Evolutionary conservation across 1,140 invertebrate genomes (phyloP).

Genomic region (Paramacrobiotus metropolitanus): DNA sequence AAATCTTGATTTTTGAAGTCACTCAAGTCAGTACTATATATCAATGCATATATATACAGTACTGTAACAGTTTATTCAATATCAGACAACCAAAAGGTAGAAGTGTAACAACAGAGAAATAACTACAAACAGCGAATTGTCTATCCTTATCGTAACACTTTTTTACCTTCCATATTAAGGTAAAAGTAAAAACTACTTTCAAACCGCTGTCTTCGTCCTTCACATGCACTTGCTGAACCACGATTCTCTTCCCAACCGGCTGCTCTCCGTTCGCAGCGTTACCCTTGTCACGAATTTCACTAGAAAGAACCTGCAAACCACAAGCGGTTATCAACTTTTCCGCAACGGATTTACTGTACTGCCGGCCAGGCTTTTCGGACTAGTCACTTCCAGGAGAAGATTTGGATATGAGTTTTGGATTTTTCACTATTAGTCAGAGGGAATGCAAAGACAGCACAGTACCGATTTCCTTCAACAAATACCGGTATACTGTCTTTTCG

Average conservation of each 20-base stretch:
- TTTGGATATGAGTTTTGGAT: slow-evolving; percentile 39
- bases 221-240: slow-evolving; percentile 41
- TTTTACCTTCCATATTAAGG: slow-evolving; percentile 25
- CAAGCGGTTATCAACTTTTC: no score
- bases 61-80: no score
- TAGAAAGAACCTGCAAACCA: no score
- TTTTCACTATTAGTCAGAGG: slow-evolving; percentile 55
- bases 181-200: slow-evolving; percentile 51
- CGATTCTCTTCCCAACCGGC: slow-evolving; percentile 19
- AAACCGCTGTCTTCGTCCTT: slow-evolving; percentile 40
- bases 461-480: slow-evolving; percentile 32
- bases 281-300: slow-evolving; percentile 32
- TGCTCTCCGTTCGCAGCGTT: slow-evolving; percentile 16
- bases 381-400: slow-evolving; percentile 54
- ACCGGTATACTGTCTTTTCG: slow-evolving; percentile 43
- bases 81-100: no score
- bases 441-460: slow-evolving; percentile 51
- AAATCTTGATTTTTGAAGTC: no score
- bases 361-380: slow-evolving; percentile 32
- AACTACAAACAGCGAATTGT: no score
- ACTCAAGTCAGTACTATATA: no score
- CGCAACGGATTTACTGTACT: slow-evolving; percentile 45
- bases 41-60: no score
- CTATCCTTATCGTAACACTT: no score
- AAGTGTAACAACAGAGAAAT: no score